Evolutionary conservation across 2,797 vertebrate species (phyloP).

Genomic region (Rhincodon typus): DNA sequence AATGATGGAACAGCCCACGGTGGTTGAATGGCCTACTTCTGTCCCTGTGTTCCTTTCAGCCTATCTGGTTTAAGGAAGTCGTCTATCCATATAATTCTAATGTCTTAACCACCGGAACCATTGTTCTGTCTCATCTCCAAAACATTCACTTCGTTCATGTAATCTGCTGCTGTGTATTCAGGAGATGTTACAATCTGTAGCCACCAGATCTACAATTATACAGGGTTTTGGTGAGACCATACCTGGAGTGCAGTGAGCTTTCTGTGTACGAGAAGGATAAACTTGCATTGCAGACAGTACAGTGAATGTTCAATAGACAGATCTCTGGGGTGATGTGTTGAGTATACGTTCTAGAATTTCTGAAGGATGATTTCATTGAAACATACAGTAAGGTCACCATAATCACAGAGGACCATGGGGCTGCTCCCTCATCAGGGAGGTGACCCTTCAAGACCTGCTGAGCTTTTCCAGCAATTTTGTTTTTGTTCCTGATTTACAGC

Average conservation of each 20-base stretch:
- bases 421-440: no score
- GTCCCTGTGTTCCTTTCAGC: not conserved
- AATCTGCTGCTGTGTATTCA: not conserved
- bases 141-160: not conserved
- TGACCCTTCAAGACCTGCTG: no score
- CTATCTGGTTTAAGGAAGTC: not conserved
- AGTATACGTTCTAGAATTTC: not conserved
- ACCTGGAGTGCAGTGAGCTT: not conserved
- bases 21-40: no score
- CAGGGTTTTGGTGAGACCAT: not conserved
- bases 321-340: not conserved
- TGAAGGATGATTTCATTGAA: not conserved
- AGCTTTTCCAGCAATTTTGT: no score
- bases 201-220: not conserved
- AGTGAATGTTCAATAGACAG: not conserved
- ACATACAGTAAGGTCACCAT: not conserved
- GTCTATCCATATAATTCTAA: not conserved
- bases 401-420: no score
- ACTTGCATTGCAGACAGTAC: not conserved
- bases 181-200: not conserved
- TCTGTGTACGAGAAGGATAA: not conserved
- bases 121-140: not conserved
- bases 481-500: no score
- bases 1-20: no score
- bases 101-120: not conserved